Base-by-base conservation (phyloP, 1,140 invertebrate species). In the Notospermus geniculatus region DNA sequence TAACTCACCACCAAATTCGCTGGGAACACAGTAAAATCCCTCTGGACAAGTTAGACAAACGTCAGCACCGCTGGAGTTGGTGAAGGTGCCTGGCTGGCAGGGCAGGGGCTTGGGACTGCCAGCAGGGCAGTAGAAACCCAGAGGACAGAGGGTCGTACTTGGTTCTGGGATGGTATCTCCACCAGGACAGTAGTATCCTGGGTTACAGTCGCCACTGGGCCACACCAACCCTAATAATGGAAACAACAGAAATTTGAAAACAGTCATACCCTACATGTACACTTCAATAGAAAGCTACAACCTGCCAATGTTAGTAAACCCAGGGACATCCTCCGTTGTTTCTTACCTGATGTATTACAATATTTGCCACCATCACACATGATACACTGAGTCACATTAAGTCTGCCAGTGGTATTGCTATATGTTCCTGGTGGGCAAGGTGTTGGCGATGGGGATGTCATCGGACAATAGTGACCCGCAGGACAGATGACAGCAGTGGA, bases 21-120 rank as follows among this genome's bases (percentile, higher is more conserved):
- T 71, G 9, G 77, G 77, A 9, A 79, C 77, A 73, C 76, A 78
- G 54, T 77, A 78, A 65, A 69, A 78, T 2, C 76, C 74, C 22
- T 66, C 66, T n/a, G 75, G 73, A 63, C 76, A 78, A 7, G 52
- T 67, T 4, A 75, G 28, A 58, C 76, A 78, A 0, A 54, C 29
- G 2, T 58, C 58, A 23, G 67, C 66, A 56, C 75, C 72, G 7
- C 68, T 71, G 30, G 71, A 67, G 68, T 77, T 77, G 32, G 75
- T 71, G 57, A 64, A 76, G 27, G 64, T 73, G 50, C 76, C 76
- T n/a, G 75, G 62, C 11, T 58, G 60, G 65, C 76, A 78, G 50
- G 75, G 73, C 28, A 69, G 62, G 2, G 75, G 74, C 43, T 50
- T 25, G 19, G 63, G 53, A 53, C 69, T 75, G 11, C 75, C 76